Base-by-base conservation (phyloP, 2,888 invertebrate species). In the Polydrusus pterygomalis region DNA sequence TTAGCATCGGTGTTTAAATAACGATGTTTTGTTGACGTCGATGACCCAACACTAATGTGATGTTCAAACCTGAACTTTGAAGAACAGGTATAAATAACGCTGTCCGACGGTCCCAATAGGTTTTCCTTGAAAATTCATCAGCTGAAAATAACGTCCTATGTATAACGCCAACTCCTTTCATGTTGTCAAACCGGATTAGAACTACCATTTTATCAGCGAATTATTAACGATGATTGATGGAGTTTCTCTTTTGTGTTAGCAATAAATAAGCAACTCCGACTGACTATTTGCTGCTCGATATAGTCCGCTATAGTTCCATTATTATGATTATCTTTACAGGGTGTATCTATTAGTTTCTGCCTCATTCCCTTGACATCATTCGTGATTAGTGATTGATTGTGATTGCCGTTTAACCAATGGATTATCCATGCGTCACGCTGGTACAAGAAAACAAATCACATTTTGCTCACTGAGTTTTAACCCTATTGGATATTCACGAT, bases 211-310 rank as follows among this genome's bases (percentile, higher is more conserved):
- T 72, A 72, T 68, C 51, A 62, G 51, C 51, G 49, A 56, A 49
- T 72, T 74, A 74, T 65, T 74, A 74, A 74, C 68, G 74, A 74
- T 74, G 74, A 74, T 74, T 74, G 74, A 74, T 74, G 56, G 62
- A 45, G 58, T 17, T 62, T 62, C 51, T 9, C 74, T 68, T 56
- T 74, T 74, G 68, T 74, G 62, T 74, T 51, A 30, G 38, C 62
- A 18, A 51, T 62, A 74, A 68, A 67, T 68, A 54, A 60, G 62
- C 30, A 67, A 67, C 67, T 62, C 40, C 49, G 34, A 51, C 49
- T 60, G 56, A 67, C 72, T 68, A 74, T 74, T 74, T 74, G 51
- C 54, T 62, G 68, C 54, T 67, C 62, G 62, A 65, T 58, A 58
- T 47, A 73, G 65, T 65, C 34, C 45, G 18, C 67, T n/a, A 43